phyloP scores from a whole-genome alignment of 2,113 vertebrate species.

The Rhinoderma darwinii region DNA sequence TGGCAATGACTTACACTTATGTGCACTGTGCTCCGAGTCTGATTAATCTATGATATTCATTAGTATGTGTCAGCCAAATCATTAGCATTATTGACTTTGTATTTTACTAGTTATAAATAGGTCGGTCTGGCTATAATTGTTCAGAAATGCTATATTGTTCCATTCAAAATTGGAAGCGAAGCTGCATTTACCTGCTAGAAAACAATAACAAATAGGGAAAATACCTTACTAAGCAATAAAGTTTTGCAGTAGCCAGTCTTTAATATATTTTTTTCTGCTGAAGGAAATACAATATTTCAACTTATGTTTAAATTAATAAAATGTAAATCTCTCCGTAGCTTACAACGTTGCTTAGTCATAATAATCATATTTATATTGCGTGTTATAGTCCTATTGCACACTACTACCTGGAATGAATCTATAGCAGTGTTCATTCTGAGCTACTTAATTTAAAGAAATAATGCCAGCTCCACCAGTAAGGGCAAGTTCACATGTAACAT shows the following conservation, averaged over 20 bases:
- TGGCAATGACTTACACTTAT: conserved; percentile 38
- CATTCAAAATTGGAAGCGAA: conserved; percentile 15
- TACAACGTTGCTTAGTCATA: not conserved
- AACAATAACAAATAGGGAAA: conserved; percentile 1
- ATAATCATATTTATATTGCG: too few species aligned
- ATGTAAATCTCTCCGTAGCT: not conserved
- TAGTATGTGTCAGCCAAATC: conserved; percentile 33
- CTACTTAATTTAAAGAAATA: too few species aligned
- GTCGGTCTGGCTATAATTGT: conserved; percentile 22
- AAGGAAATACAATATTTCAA: not conserved
- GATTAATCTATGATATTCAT: conserved; percentile 50
- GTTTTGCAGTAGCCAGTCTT: not conserved
- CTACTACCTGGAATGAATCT: too few species aligned
- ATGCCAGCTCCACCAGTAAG: too few species aligned
- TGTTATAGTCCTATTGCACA: too few species aligned
- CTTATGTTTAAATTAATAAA: not conserved
- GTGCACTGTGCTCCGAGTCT: conserved; percentile 18
- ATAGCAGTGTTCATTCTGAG: too few species aligned
- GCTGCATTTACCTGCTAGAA: not conserved
- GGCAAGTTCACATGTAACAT: too few species aligned
- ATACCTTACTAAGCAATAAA: not conserved
- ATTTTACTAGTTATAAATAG: conserved; percentile 44
- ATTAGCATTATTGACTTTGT: conserved; percentile 43
- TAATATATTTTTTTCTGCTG: not conserved
- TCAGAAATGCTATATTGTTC: conserved; percentile 24